phyloP scores from a whole-genome alignment of 2,797 vertebrate genomes.

The Neosilurus hyrtlii region DNA sequence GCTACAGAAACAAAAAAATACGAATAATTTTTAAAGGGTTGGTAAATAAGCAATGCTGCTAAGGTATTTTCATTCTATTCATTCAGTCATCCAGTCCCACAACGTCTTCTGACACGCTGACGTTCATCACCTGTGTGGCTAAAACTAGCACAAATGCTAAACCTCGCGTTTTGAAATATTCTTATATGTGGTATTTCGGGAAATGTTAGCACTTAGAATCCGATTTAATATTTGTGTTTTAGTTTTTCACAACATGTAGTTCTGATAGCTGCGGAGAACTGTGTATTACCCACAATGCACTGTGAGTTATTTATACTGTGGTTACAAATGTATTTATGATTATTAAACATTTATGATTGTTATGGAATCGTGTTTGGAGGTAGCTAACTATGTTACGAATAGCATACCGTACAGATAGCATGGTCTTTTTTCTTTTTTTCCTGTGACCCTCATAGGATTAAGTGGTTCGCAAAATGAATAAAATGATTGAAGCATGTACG shows the following conservation, averaged over 20 bases:
- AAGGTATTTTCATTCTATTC: background rate
- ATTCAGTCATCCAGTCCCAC: background rate
- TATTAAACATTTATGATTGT: background rate
- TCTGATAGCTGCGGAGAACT: background rate
- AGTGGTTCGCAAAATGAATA: too few relatives aligned
- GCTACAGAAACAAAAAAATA: conserved; percentile 66
- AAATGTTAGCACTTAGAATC: background rate
- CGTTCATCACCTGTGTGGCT: background rate
- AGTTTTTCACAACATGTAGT: background rate
- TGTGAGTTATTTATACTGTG: background rate
- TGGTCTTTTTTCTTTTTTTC: too few relatives aligned
- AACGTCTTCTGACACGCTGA: too few relatives aligned
- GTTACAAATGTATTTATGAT: too few relatives aligned
- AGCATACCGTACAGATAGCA: background rate
- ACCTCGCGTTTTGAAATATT: background rate
- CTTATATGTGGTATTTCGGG: background rate
- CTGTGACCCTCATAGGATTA: background rate
- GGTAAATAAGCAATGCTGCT: background rate
- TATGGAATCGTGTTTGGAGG: background rate
- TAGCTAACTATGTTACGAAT: background rate
- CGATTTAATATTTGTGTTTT: background rate
- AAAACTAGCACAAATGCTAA: conserved; percentile 6
- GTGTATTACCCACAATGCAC: background rate
- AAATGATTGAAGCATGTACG: background rate
- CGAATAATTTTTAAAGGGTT: background rate